Conservation (phyloP, 2,797 vertebrate genomes). For the Bovichtus diacanthus region DNA sequence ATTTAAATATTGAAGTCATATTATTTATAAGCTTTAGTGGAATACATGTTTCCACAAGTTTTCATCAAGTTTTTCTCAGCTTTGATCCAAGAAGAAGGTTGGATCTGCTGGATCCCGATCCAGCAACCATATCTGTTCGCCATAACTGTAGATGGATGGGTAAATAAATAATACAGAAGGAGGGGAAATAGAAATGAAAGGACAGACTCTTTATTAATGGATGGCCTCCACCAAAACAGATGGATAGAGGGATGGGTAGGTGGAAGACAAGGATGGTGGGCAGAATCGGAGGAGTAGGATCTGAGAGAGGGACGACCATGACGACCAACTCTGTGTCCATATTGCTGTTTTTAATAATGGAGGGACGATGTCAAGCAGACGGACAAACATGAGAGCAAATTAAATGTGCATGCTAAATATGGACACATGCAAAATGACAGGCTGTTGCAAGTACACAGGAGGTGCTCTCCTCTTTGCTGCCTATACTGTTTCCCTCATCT, state of each 20-base stretch:
- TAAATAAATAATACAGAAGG: conserved; percentile 76
- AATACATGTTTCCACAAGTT: neutral
- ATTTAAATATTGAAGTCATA: neutral
- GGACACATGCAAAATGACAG: conserved; percentile 24
- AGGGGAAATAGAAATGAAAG: conserved; percentile 64
- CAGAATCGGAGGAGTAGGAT: conserved; percentile 3
- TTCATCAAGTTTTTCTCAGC: neutral
- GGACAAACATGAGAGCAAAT: conserved; percentile 25
- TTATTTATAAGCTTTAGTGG: neutral
- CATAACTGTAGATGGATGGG: conserved; percentile 51
- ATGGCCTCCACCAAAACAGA: conserved; percentile 77
- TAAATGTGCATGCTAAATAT: neutral
- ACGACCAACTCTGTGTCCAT: conserved; percentile 17
- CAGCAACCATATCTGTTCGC: neutral
- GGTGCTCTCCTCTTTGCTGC: conserved; percentile 22
- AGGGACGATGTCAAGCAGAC: conserved; percentile 19
- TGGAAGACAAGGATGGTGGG: conserved; percentile 14
- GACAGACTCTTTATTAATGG: conserved; percentile 77
- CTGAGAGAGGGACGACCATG: conserved; percentile 17
- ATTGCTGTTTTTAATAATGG: conserved; percentile 47
- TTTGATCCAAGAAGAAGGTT: neutral
- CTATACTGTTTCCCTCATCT: conserved; percentile 12
- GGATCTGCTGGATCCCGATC: neutral
- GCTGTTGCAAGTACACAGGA: conserved; percentile 12
- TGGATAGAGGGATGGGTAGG: conserved; percentile 65